These are phyloP conservation scores for Tipula vernalis DNA, from an alignment of 2,888 invertebrate genomes.

Conservation along the genomic window DNA sequence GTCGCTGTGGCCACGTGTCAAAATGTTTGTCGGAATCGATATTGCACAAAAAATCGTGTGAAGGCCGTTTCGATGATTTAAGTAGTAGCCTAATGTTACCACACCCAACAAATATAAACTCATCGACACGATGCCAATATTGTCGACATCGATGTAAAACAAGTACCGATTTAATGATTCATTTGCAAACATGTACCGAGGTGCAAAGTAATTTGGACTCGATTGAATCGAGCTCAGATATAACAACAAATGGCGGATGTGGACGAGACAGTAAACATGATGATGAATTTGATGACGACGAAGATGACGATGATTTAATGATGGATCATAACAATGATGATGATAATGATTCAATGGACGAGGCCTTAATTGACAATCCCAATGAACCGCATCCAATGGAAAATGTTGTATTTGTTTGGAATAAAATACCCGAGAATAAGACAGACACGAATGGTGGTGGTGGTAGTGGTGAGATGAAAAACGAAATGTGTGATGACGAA, in stretches of 20 bases:
- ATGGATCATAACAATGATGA: conserved; percentile 17
- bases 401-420: conserved; percentile 72
- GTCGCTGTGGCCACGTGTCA: conserved; percentile 63
- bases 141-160: conserved; percentile 81
- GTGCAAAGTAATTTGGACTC: conserved; percentile 36
- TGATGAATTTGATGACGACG: conserved; percentile 27
- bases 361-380: conserved; percentile 25
- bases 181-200: conserved; percentile 58
- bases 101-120: conserved; percentile 22
- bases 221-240: conserved; percentile 27
- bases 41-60: conserved; percentile 60
- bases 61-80: conserved; percentile 39
- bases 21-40: conserved; percentile 72
- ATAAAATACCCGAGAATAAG: conserved; percentile 43
- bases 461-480: conserved; percentile 20
- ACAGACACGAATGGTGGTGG: conserved; percentile 33
- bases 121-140: conserved; percentile 71
- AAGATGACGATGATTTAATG: conserved; percentile 19
- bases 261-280: conserved; percentile 20
- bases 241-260: conserved; percentile 10
- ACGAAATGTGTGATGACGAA: conserved; percentile 24
- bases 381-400: conserved; percentile 61
- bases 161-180: conserved; percentile 61
- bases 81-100: not conserved
- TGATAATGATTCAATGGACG: conserved; percentile 21